Conservation (phyloP, 2,113 vertebrate genomes). For the Numida meleagris region DNA sequence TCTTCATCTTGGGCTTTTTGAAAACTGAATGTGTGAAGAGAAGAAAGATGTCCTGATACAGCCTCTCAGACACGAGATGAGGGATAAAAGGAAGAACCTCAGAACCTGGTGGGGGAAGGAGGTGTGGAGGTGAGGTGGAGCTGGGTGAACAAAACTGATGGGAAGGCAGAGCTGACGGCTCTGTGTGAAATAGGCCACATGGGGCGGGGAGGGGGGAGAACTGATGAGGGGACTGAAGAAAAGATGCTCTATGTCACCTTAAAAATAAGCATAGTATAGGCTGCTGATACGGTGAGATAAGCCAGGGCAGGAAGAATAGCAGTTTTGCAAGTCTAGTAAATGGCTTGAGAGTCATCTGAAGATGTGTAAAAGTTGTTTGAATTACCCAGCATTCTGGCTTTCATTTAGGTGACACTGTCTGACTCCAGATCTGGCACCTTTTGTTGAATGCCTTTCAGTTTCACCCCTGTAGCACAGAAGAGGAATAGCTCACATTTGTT, state of each 20-base stretch:
- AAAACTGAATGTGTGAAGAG: background rate
- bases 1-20: background rate
- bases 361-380: background rate
- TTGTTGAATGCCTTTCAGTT: background rate
- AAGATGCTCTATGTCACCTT: background rate
- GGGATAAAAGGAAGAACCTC: background rate
- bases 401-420: background rate
- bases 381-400: background rate
- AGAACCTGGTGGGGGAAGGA: background rate
- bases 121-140: background rate
- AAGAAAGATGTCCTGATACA: background rate
- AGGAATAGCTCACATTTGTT: background rate
- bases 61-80: background rate
- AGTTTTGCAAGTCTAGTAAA: background rate
- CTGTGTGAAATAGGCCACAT: fast-evolving
- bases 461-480: background rate
- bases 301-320: background rate
- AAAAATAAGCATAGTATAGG: background rate
- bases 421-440: background rate
- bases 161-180: background rate
- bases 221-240: background rate
- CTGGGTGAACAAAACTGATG: background rate
- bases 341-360: background rate
- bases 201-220: background rate
- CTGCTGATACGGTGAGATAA: background rate